phyloP scores from a whole-genome alignment of 2,888 invertebrate species.

The Frankliniella intonsa region DNA sequence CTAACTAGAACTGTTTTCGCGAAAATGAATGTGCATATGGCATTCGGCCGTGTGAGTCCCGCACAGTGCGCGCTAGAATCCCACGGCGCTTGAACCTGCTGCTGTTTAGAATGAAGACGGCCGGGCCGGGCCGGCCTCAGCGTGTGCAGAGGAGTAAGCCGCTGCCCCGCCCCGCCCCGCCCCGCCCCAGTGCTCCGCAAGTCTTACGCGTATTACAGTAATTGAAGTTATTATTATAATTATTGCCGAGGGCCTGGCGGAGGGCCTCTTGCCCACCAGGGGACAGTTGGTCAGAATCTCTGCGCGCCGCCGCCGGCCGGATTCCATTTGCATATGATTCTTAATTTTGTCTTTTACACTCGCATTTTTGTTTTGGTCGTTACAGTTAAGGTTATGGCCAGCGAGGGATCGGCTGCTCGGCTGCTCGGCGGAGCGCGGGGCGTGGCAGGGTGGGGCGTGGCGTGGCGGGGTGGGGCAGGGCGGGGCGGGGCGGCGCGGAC shows the following conservation, averaged over 20 bases:
- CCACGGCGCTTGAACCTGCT: neutral
- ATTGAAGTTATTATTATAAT: conserved; percentile 27
- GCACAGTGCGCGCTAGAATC: neutral
- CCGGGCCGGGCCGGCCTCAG: neutral
- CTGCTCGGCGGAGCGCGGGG: too few relatives aligned
- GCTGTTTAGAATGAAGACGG: neutral
- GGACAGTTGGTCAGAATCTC: conserved; percentile 26
- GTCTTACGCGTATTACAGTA: conserved; percentile 16
- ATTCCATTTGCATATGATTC: conserved; percentile 25
- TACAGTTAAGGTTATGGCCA: conserved; percentile 16
- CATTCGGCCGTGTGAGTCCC: neutral
- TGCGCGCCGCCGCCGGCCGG: neutral
- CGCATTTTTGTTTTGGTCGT: neutral
- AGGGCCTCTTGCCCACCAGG: neutral
- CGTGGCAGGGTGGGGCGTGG: too few relatives aligned
- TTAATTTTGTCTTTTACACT: conserved; percentile 14
- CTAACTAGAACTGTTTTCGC: neutral
- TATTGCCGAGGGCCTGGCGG: neutral
- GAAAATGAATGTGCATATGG: neutral
- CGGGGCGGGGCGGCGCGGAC: too few relatives aligned
- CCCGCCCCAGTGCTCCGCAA: neutral
- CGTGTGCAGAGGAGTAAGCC: neutral
- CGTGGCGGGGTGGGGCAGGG: too few relatives aligned
- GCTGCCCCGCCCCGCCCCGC: neutral
- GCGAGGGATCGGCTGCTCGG: neutral